Percentiles rank a stretch among this genome's conserved stretches.
Conservation (phyloP, 2,888 invertebrate species). For the Pollenia angustigena region DNA sequence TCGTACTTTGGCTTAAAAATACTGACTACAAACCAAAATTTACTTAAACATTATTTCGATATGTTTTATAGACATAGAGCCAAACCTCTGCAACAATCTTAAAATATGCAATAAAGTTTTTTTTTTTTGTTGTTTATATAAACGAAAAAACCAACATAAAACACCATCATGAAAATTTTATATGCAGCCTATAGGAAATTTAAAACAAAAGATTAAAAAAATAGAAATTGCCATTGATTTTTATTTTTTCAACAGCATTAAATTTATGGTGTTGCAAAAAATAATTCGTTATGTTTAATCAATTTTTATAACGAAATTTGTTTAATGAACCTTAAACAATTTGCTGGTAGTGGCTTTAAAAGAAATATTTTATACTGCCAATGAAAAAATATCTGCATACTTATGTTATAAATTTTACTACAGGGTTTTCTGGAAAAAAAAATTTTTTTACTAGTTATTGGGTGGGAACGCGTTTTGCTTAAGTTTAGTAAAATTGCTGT, state of each 20-base stretch:
- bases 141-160: not conserved
- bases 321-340: not conserved
- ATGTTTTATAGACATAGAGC: constrained; percentile 20
- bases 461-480: constrained; percentile 14
- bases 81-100: not conserved
- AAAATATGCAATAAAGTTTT: not conserved
- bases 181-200: not conserved
- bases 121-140: no score
- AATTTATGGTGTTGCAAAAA: not conserved
- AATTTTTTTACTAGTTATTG: not conserved
- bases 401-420: not conserved
- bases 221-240: not conserved
- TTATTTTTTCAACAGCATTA: not conserved
- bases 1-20: no score
- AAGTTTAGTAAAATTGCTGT: not conserved
- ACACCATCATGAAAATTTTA: not conserved
- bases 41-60: constrained; percentile 25
- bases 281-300: not conserved
- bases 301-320: not conserved
- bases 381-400: no score
- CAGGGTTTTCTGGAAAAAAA: not conserved
- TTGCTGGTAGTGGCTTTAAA: not conserved
- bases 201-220: not conserved
- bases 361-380: no score
- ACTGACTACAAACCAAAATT: constrained; percentile 23